Base-by-base conservation (phyloP, 2,113 vertebrate species). In the Azemiops feae region DNA sequence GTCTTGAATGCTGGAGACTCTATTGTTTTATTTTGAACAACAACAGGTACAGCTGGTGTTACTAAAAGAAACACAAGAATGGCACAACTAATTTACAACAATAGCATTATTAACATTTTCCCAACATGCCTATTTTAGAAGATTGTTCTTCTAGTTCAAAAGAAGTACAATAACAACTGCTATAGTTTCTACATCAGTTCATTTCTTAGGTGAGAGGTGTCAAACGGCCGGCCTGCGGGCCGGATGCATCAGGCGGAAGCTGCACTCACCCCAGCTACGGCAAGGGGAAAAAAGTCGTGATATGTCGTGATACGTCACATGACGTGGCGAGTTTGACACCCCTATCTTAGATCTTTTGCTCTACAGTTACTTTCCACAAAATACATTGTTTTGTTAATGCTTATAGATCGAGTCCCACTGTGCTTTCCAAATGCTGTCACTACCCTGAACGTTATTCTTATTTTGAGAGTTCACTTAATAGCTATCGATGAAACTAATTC, bases 21-120 rank as follows among this genome's bases (percentile, higher is more conserved):
- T 0, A 87, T 25, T 0, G 97, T 97, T 74, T 97, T 92, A 0
- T 94, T 95, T 0, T 94, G 55, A 0, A 47, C 53, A 18, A 95
- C 92, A 85, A 93, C 8, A 2, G 97, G 94, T 45, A 95, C 87
- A 8, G 96, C 39, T 1, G 98, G 98, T 9, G 98, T 94, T 95
- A 97, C 98, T 98, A 95, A 0, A 14, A 60, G 69, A 58, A 22
- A 93, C 30, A 95, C 7, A 87, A 74, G 58, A 91, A 89, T 39
- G 92, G 54, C 87, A 55, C 55, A 55, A 53, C 93, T 34, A 93
- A 88, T 92, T 53, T 9, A 91, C 85, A 22, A 34, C 34, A 69
- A 91, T 58, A 47, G 43, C 89, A 18, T 7, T 1, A 0, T 11
- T 22, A 45, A 2, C 23, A n/a, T 30, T 45, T 64, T 23, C 50